A percentile compares a stretch with the other conserved stretches of the same genome.
Evolutionary conservation across 1,140 invertebrate genomes (phyloP).

Genomic region (Cephus cinctus): DNA sequence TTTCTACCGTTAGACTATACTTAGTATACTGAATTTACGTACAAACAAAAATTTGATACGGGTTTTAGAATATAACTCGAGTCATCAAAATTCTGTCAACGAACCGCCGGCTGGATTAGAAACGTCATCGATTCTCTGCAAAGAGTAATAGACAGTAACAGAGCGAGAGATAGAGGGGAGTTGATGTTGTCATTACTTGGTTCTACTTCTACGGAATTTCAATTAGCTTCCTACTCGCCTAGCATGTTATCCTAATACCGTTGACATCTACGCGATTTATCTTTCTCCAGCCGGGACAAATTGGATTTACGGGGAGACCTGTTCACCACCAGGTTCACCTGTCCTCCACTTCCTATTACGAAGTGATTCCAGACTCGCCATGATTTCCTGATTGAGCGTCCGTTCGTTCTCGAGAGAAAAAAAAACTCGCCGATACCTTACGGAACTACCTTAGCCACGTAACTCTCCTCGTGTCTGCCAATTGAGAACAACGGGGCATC

Average conservation of each 20-base stretch:
- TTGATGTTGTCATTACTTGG: too few relatives aligned
- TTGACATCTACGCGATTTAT: conserved; percentile 56
- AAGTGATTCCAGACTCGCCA: conserved; percentile 19
- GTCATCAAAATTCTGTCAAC: conserved; percentile 23
- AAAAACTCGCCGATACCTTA: too few relatives aligned
- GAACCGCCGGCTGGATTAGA: conserved; percentile 17
- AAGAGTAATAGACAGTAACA: too few relatives aligned
- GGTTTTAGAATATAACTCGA: too few relatives aligned
- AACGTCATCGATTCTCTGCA: conserved; percentile 16
- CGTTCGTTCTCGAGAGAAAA: conserved; percentile 38
- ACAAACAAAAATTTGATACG: too few relatives aligned
- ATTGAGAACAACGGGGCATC: background rate
- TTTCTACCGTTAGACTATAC: too few relatives aligned
- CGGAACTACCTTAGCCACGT: too few relatives aligned
- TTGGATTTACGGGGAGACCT: conserved; percentile 32
- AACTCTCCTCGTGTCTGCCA: background rate
- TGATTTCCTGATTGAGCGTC: conserved; percentile 43
- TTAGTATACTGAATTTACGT: too few relatives aligned
- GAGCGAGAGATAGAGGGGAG: too few relatives aligned
- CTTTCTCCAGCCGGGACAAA: conserved; percentile 47
- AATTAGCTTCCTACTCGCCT: conserved; percentile 10
- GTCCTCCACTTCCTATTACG: too few relatives aligned
- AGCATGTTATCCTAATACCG: conserved; percentile 44
- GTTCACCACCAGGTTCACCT: too few relatives aligned
- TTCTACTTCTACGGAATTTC: too few relatives aligned